phyloP scores from a whole-genome alignment of 2,113 vertebrate genomes.

The Nerophis lumbriciformis region DNA sequence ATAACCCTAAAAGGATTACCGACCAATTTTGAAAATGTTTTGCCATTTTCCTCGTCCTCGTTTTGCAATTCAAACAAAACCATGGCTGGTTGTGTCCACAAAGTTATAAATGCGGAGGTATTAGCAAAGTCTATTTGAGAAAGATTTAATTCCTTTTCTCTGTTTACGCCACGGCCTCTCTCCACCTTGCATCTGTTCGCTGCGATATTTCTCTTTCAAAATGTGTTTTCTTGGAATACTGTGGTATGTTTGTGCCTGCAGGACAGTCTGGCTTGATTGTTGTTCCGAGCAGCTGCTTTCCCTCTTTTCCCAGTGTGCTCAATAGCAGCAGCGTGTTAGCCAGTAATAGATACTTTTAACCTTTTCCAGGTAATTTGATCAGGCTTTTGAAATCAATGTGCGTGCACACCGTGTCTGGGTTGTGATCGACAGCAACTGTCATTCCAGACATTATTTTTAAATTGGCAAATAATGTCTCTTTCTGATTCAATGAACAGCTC shows the following conservation, averaged over 20 bases:
- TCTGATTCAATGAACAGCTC: constrained; percentile 42
- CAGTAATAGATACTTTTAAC: constrained; percentile 67
- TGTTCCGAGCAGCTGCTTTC: constrained; percentile 38
- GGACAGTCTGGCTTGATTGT: constrained; percentile 47
- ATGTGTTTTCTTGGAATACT: constrained; percentile 33
- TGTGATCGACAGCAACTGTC: constrained; percentile 44
- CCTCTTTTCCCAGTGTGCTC: constrained; percentile 40
- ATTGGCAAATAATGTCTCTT: constrained; percentile 27
- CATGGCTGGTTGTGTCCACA: not conserved
- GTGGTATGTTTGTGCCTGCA: constrained; percentile 40
- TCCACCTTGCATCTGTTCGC: constrained; percentile 3
- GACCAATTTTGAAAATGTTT: not conserved
- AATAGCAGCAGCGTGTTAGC: constrained; percentile 62
- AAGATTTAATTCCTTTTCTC: constrained; percentile 5
- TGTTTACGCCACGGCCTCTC: constrained; percentile 14
- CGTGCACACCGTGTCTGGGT: constrained; percentile 34
- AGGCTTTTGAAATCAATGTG: constrained; percentile 58
- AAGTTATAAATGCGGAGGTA: constrained; percentile 1
- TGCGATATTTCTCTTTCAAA: constrained; percentile 24
- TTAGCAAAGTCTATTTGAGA: constrained; percentile 3
- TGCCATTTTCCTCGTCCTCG: not conserved
- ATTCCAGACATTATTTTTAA: constrained; percentile 33
- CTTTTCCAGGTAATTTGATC: constrained; percentile 67
- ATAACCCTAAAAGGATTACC: constrained; percentile 8
- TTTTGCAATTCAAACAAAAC: not conserved